Percentiles rank a stretch among this genome's conserved stretches.
Conservation (phyloP, 1,140 invertebrate genomes). For the Neodiprion pinetum region DNA sequence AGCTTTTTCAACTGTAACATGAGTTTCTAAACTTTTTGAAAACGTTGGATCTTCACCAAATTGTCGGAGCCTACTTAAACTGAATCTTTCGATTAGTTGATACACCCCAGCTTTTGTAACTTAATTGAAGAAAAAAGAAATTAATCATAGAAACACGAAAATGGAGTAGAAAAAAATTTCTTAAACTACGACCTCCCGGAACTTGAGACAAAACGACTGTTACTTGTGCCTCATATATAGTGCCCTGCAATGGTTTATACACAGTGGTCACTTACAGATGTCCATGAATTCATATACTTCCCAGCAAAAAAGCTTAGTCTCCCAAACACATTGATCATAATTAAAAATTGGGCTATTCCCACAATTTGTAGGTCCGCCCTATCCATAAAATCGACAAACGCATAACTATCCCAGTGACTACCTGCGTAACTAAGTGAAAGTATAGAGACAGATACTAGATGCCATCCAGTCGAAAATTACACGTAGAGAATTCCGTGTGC, state of each 20-base stretch:
- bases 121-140: too few species aligned
- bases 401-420: background rate
- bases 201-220: background rate
- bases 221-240: background rate
- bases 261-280: background rate
- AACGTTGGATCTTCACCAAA: too few species aligned
- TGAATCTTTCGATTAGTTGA: too few species aligned
- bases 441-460: background rate
- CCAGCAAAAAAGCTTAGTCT: background rate
- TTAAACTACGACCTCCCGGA: background rate
- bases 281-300: background rate
- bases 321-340: conserved; percentile 1
- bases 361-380: background rate
- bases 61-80: too few species aligned
- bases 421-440: conserved; percentile 4
- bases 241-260: background rate
- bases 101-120: too few species aligned
- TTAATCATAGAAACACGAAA: too few species aligned
- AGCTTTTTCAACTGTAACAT: too few species aligned
- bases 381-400: background rate
- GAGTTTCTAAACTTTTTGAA: too few species aligned
- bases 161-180: too few species aligned
- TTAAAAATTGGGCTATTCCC: background rate
- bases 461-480: background rate
- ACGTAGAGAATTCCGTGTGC: background rate